These are phyloP conservation scores for Pseudolaguvia tuberculata DNA, from an alignment of 2,113 vertebrate genomes.

Conservation along the genomic window DNA sequence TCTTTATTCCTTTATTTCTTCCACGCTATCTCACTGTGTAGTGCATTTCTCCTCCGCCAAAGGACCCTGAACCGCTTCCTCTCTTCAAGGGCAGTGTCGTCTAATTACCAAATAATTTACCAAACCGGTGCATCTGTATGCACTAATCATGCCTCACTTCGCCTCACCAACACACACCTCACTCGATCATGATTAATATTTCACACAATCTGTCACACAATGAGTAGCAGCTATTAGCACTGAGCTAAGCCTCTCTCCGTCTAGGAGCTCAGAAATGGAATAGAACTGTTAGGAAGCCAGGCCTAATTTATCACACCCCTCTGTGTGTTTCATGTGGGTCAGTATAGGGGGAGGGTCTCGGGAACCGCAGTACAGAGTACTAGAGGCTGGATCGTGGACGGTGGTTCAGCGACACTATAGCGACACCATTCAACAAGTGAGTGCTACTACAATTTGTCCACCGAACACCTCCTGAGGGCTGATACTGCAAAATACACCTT, in stretches of 20 bases:
- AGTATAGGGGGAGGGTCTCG: slow-evolving; percentile 41
- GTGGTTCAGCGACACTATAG: slow-evolving; percentile 31
- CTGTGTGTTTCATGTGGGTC: slow-evolving; percentile 47
- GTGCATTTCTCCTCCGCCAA: neutral
- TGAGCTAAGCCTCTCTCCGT: slow-evolving; percentile 30
- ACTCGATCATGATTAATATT: slow-evolving; percentile 44
- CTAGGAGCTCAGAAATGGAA: slow-evolving; percentile 11
- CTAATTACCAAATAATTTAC: slow-evolving; percentile 38
- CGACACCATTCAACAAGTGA: slow-evolving; percentile 33
- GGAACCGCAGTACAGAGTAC: slow-evolving; percentile 18
- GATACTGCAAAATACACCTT: neutral
- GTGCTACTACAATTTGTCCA: slow-evolving; percentile 22
- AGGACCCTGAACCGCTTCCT: slow-evolving; percentile 18
- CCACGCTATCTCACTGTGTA: neutral
- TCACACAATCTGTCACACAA: slow-evolving; percentile 36
- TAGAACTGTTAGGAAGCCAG: slow-evolving; percentile 13
- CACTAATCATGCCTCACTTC: slow-evolving; percentile 36
- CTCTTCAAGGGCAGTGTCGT: slow-evolving; percentile 35
- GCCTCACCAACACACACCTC: slow-evolving; percentile 43
- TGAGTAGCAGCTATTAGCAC: slow-evolving; percentile 34
- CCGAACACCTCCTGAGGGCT: neutral
- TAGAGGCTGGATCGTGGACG: slow-evolving; percentile 15
- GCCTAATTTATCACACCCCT: slow-evolving; percentile 46
- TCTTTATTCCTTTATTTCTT: slow-evolving; percentile 22
- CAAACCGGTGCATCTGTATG: slow-evolving; percentile 33